Conservation (phyloP, 1,140 invertebrate species). For the Drosophila littoralis region DNA sequence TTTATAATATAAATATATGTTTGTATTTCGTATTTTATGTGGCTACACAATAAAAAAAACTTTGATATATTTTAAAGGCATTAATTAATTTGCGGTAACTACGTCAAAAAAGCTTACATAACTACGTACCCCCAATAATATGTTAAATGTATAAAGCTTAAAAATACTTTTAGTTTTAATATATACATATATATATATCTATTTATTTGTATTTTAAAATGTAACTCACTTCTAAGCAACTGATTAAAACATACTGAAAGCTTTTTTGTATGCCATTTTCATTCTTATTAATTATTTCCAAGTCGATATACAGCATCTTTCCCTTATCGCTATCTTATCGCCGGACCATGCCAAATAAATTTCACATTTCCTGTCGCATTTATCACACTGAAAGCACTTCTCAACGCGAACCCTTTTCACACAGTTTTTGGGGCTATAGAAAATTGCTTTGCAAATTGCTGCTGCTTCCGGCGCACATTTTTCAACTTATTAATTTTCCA, state of each 20-base stretch:
- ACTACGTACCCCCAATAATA: no score
- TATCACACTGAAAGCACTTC: conserved; percentile 25
- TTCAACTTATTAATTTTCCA: conserved; percentile 75
- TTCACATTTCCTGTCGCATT: conserved; percentile 38
- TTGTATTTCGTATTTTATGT: no score
- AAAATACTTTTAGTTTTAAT: background rate
- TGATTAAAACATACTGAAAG: background rate
- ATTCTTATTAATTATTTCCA: conserved; percentile 7
- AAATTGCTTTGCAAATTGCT: conserved; percentile 54
- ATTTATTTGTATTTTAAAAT: background rate
- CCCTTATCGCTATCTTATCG: background rate
- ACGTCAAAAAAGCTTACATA: background rate
- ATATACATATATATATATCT: background rate
- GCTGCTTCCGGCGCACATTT: conserved; percentile 63
- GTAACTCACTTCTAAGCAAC: no score
- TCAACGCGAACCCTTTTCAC: conserved; percentile 21
- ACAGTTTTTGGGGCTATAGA: conserved; percentile 31
- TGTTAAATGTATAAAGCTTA: no score
- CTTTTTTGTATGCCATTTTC: background rate
- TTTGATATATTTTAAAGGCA: no score
- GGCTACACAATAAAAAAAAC: no score
- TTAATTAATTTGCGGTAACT: background rate
- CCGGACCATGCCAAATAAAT: conserved; percentile 24
- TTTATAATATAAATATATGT: no score
- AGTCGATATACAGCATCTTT: conserved; percentile 1